phyloP scores from a whole-genome alignment of 2,888 invertebrate species.

The Microctonus brassicae region DNA sequence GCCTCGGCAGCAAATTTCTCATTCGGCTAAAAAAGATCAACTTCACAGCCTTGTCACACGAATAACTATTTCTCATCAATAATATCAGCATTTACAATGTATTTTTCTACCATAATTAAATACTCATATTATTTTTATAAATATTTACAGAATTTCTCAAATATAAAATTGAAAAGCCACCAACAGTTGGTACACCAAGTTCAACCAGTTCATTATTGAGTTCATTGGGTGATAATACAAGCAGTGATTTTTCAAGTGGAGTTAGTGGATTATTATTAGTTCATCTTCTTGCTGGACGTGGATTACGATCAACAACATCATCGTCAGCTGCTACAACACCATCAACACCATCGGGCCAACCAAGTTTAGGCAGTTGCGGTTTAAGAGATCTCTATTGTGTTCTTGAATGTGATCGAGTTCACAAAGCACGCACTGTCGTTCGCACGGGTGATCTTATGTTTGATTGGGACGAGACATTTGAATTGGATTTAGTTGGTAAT shows the following conservation, averaged over 20 bases:
- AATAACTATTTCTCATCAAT: neutral
- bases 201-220: conserved; percentile 71
- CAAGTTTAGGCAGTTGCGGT: conserved; percentile 70
- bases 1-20: no score
- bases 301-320: conserved; percentile 81
- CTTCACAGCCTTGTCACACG: no score
- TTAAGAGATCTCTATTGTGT: conserved; percentile 96
- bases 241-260: conserved; percentile 71
- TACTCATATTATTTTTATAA: no score
- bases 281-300: conserved; percentile 89
- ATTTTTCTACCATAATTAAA: no score
- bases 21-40: no score
- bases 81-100: no score
- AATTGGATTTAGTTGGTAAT: conserved; percentile 94
- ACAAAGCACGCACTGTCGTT: conserved; percentile 96
- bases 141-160: conserved; percentile 86
- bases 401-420: conserved; percentile 95
- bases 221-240: conserved; percentile 61
- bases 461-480: conserved; percentile 99
- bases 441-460: conserved; percentile 96
- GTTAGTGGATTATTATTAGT: conserved; percentile 93
- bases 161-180: conserved; percentile 88
- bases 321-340: conserved; percentile 81
- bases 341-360: conserved; percentile 73
- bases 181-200: conserved; percentile 72